Evolutionary conservation across 2,888 invertebrate genomes (phyloP).

Genomic region (Ecdyonurus torrentis): DNA sequence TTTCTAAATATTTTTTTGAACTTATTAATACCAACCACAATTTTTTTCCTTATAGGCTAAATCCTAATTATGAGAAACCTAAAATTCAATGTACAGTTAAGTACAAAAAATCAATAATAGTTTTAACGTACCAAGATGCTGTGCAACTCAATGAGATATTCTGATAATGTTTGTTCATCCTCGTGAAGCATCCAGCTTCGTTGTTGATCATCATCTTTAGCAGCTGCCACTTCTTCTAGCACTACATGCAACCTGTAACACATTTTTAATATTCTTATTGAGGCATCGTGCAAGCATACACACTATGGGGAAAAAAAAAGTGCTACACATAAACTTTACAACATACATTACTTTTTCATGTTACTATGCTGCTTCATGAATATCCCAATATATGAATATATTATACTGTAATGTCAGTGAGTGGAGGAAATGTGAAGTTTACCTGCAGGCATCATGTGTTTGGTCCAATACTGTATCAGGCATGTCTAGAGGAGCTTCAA

Average conservation of each 20-base stretch:
- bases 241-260: slow-evolving; percentile 24
- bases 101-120: background rate
- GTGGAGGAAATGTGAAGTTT: too few species aligned
- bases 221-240: slow-evolving; percentile 66
- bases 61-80: background rate
- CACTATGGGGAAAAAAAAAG: too few species aligned
- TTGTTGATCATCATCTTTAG: slow-evolving; percentile 90
- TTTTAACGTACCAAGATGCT: slow-evolving; percentile 68
- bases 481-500: background rate
- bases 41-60: background rate
- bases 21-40: too few species aligned
- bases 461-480: background rate
- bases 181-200: slow-evolving; percentile 91
- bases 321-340: too few species aligned
- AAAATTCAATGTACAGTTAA: background rate
- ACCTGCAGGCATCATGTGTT: slow-evolving; percentile 21
- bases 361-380: too few species aligned
- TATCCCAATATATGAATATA: too few species aligned
- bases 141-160: slow-evolving; percentile 64
- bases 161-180: slow-evolving; percentile 75
- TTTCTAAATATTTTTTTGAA: too few species aligned
- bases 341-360: too few species aligned
- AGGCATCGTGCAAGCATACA: too few species aligned
- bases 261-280: too few species aligned
- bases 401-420: too few species aligned